Evolutionary conservation across 2,888 invertebrate genomes (phyloP).

Genomic region (Lasioglossum morio): DNA sequence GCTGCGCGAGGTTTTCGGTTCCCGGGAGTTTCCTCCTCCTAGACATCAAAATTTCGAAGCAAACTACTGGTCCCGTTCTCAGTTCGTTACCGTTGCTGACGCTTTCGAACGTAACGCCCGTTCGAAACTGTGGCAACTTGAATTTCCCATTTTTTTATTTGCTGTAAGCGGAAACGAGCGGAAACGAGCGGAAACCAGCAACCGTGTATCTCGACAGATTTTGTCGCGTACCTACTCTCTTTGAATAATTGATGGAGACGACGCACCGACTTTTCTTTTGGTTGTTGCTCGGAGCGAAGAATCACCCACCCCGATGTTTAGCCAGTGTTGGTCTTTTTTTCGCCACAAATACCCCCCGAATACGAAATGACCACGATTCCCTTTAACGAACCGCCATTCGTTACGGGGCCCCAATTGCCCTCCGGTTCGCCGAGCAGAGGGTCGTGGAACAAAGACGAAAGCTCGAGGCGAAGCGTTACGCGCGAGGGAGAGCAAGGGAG

Average conservation of each 20-base stretch:
- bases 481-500: slow-evolving; percentile 29
- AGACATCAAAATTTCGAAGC: not conserved
- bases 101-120: not conserved
- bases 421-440: slow-evolving; percentile 34
- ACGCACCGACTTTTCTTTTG: not conserved
- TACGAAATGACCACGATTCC: slow-evolving; percentile 44
- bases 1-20: not conserved
- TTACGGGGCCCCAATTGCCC: slow-evolving; percentile 60
- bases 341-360: slow-evolving; percentile 8
- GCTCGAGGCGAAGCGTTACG: slow-evolving; percentile 49
- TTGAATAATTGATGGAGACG: too few species aligned
- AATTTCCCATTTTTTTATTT: not conserved
- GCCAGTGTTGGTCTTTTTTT: not conserved
- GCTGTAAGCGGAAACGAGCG: too few species aligned
- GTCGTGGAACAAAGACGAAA: not conserved
- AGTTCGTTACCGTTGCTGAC: not conserved
- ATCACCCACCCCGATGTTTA: not conserved
- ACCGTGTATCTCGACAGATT: too few species aligned
- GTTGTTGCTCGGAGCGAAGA: not conserved
- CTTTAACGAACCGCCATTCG: slow-evolving; percentile 51
- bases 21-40: not conserved
- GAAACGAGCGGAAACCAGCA: too few species aligned
- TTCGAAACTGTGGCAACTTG: not conserved
- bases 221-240: too few species aligned
- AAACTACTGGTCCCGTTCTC: not conserved